phyloP scores from a whole-genome alignment of 2,113 vertebrate species.

The Heterotilapia buettikoferi region DNA sequence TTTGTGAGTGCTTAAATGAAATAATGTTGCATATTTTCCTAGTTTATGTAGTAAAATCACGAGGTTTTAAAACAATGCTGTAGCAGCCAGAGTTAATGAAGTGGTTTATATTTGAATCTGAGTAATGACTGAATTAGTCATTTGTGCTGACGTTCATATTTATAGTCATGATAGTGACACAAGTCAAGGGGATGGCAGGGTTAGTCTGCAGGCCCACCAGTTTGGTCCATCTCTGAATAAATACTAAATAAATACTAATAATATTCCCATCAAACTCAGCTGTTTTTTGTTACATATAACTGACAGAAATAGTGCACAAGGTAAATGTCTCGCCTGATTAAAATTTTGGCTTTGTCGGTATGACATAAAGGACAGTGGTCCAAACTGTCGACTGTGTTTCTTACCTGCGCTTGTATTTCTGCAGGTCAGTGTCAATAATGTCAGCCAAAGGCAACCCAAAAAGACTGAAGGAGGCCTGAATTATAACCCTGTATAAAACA shows the following conservation, averaged over 20 bases:
- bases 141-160: background rate
- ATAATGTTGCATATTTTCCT: background rate
- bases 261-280: background rate
- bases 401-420: slow-evolving; percentile 81
- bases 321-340: background rate
- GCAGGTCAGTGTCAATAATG: slow-evolving; percentile 81
- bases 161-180: background rate
- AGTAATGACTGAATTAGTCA: background rate
- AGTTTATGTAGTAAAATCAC: background rate
- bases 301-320: background rate
- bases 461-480: slow-evolving; percentile 83
- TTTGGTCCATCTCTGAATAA: background rate
- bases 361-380: background rate
- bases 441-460: slow-evolving; percentile 87
- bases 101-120: background rate
- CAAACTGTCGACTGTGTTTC: background rate
- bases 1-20: background rate
- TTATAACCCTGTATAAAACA: slow-evolving; percentile 72
- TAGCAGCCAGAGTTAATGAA: background rate
- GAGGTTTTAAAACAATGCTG: background rate
- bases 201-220: background rate
- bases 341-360: background rate
- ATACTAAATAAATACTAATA: background rate
- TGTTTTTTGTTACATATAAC: background rate
- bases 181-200: background rate